These are phyloP conservation scores for Enteromius anoplus DNA, from an alignment of 2,797 vertebrate species.

Conservation along the genomic window DNA sequence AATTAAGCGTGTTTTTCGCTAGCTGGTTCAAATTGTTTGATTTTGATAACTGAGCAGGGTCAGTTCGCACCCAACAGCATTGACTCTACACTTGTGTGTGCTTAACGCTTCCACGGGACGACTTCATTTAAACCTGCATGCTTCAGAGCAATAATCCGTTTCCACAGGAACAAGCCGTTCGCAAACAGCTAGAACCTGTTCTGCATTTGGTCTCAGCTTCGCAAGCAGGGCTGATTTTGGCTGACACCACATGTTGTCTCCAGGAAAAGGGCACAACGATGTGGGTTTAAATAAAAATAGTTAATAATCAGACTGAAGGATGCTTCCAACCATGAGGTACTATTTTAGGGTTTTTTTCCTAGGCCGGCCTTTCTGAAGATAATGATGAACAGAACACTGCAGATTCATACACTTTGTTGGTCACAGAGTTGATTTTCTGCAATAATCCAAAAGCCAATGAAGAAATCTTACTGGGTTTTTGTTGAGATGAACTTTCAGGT, in stretches of 20 bases:
- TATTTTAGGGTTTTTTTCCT: conserved; percentile 42
- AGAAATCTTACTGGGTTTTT: not conserved
- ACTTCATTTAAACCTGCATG: conserved; percentile 28
- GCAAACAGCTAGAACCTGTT: conserved; percentile 47
- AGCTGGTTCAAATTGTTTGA: conserved; percentile 63
- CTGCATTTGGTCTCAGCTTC: conserved; percentile 55
- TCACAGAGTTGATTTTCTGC: not conserved
- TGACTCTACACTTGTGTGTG: not conserved
- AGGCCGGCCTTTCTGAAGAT: conserved; percentile 22
- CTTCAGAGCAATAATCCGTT: conserved; percentile 31
- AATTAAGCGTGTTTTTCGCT: too few species aligned
- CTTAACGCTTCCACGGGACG: not conserved
- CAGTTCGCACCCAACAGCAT: conserved; percentile 38
- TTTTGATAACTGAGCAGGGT: conserved; percentile 67
- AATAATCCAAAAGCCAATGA: not conserved
- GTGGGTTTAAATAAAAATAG: conserved; percentile 41
- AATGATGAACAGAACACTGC: not conserved
- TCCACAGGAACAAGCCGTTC: conserved; percentile 14
- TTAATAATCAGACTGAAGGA: conserved; percentile 55
- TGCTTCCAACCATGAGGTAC: conserved; percentile 65
- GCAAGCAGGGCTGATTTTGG: conserved; percentile 63
- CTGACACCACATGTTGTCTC: conserved; percentile 58
- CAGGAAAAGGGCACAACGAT: conserved; percentile 46
- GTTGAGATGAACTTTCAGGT: not conserved
- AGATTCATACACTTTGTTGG: too few species aligned